These are phyloP conservation scores for Eurystomus glaucurus DNA, from an alignment of 2,797 vertebrate species.

Conservation along the genomic window DNA sequence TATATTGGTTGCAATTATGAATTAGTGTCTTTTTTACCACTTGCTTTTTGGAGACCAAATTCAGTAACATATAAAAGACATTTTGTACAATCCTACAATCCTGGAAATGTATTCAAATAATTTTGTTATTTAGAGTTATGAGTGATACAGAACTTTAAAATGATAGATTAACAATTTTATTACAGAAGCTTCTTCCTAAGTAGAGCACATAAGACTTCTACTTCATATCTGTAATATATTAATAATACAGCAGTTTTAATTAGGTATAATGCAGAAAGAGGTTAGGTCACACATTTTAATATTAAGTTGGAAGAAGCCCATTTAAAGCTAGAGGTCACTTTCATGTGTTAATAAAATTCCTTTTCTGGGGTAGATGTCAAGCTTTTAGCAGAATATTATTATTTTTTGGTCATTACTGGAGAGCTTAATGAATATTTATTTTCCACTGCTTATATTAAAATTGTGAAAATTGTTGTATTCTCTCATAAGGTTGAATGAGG, in stretches of 20 bases:
- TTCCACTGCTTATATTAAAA: background rate
- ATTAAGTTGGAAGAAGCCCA: constrained; percentile 12
- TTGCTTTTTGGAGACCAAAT: background rate
- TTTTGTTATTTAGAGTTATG: background rate
- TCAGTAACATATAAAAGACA: background rate
- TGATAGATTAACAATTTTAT: background rate
- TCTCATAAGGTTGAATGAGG: background rate
- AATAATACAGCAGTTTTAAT: constrained; percentile 60
- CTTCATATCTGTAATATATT: background rate
- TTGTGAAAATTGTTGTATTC: background rate
- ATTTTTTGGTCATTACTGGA: background rate
- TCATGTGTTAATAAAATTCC: background rate
- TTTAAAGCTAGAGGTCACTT: constrained; percentile 46
- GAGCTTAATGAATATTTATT: constrained; percentile 49
- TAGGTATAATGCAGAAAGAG: constrained; percentile 19
- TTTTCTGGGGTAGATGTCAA: constrained; percentile 1
- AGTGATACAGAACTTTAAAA: background rate
- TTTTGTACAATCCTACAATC: background rate
- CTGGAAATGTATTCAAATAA: background rate
- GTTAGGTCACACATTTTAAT: constrained; percentile 45
- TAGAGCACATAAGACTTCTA: background rate
- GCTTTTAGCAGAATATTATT: background rate
- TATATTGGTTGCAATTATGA: background rate
- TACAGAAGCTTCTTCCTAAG: background rate
- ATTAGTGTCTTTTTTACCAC: background rate